Percentiles rank a stretch among this genome's conserved stretches.
phyloP scores from a whole-genome alignment of 2,113 vertebrate species.

The Sakesphorus luctuosus region DNA sequence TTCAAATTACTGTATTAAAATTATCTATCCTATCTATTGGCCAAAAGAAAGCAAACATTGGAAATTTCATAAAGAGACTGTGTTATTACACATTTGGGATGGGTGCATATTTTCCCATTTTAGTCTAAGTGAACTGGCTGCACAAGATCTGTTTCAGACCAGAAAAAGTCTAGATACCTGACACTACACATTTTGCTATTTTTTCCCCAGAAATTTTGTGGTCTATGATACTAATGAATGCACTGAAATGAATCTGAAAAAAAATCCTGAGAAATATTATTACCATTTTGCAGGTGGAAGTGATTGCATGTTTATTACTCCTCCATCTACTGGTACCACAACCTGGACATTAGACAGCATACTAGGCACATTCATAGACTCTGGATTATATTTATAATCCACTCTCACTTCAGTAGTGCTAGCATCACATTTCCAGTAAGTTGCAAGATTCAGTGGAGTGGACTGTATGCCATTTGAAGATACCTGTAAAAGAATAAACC shows the following conservation, averaged over 20 bases:
- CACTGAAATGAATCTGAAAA: not conserved
- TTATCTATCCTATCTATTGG: not conserved
- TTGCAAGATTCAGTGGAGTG: conserved; percentile 93
- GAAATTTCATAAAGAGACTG: not conserved
- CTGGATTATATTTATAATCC: conserved; percentile 95
- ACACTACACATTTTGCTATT: not conserved
- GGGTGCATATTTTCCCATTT: not conserved
- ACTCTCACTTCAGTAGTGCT: conserved; percentile 92
- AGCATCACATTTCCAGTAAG: conserved; percentile 92
- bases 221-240: not conserved
- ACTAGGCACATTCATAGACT: conserved; percentile 87
- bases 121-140: not conserved
- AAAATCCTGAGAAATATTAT: not conserved
- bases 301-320: conserved; percentile 92
- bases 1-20: not conserved
- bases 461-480: conserved; percentile 94
- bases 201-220: not conserved
- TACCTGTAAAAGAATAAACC: conserved; percentile 80
- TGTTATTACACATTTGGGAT: not conserved
- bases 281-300: conserved; percentile 92
- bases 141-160: not conserved
- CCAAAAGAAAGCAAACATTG: not conserved
- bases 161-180: not conserved
- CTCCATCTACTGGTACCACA: conserved; percentile 91
- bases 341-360: conserved; percentile 89